Evolutionary conservation across 2,888 invertebrate species (phyloP).

Genomic region (Cheilosia vulpina): DNA sequence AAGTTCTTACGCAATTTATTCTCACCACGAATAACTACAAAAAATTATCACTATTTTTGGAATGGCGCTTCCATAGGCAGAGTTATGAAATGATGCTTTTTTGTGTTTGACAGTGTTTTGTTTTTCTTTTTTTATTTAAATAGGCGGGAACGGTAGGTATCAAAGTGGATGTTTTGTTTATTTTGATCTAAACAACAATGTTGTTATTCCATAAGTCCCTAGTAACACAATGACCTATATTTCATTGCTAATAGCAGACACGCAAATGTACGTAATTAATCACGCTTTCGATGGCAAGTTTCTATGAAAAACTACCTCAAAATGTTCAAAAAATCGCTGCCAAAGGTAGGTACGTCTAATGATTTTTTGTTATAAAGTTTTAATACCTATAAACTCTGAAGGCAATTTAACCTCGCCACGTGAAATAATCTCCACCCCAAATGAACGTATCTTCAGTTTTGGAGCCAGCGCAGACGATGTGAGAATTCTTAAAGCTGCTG

Average conservation of each 20-base stretch:
- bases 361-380: no score
- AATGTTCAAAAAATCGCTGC: constrained; percentile 78
- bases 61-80: neutral
- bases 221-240: constrained; percentile 36
- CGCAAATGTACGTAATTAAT: neutral
- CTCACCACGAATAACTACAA: no score
- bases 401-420: constrained; percentile 80
- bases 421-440: constrained; percentile 78
- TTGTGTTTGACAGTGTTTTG: neutral
- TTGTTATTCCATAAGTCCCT: constrained; percentile 38
- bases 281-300: constrained; percentile 77
- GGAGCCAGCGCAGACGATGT: constrained; percentile 80
- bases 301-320: constrained; percentile 79
- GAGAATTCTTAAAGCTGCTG: constrained; percentile 80
- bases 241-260: neutral
- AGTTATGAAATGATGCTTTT: no score
- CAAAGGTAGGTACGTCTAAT: constrained; percentile 76
- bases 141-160: no score
- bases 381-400: no score
- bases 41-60: neutral
- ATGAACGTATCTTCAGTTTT: constrained; percentile 77
- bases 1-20: no score
- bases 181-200: neutral
- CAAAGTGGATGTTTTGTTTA: no score
- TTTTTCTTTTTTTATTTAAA: neutral